Evolutionary conservation across 2,888 invertebrate species (phyloP), one percentile per base, ranked within the genome.

Genomic region (Aromia moschata): DNA sequence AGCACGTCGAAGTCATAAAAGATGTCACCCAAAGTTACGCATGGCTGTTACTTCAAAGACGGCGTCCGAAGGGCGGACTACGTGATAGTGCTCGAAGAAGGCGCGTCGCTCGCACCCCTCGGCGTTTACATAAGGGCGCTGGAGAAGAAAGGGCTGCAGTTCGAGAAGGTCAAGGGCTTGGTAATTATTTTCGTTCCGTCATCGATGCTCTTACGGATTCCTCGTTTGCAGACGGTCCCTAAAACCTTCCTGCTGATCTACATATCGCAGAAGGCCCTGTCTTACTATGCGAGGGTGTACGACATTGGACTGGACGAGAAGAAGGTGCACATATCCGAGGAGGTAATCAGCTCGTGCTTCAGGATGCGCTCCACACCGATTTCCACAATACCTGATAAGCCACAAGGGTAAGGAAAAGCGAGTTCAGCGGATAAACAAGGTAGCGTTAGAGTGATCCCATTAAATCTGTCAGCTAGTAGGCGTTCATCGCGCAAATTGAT

Each of bases 251-350:
- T 70, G 9, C 59, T 67, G 37, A 38, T 70, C 2, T 77, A 79
- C 57, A 78, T 77, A 2, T 72, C 79, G 0, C 67, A 75, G n/a
- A 37, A 63, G 2, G 60, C 70, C 1, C 49, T 77, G 5, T 15
- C 53, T 2, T 63, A 69, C 41, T 71, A 70, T 58, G 70, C 75
- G 9, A 58, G 70, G 37, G 47, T 71, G 12, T 71, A 71, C 46
- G 64, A 70, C 40, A 67, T 77, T 15, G 69, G 70, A 17, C 47
- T 49, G 68, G 53, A 63, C 63, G 31, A 70, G 46, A 30, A 67
- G 67, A 56, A 59, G 54, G 2, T 38, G 44, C 17, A 45, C 40
- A 31, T 17, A 37, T 17, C 18, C 36, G 15, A 5, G 15, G 10
- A 33, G 12, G 12, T 37, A 9, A 51, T 46, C 1, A 4, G 53